These are phyloP conservation scores for Hydraecia micacea DNA, from an alignment of 2,888 invertebrate genomes.

Conservation along the genomic window DNA sequence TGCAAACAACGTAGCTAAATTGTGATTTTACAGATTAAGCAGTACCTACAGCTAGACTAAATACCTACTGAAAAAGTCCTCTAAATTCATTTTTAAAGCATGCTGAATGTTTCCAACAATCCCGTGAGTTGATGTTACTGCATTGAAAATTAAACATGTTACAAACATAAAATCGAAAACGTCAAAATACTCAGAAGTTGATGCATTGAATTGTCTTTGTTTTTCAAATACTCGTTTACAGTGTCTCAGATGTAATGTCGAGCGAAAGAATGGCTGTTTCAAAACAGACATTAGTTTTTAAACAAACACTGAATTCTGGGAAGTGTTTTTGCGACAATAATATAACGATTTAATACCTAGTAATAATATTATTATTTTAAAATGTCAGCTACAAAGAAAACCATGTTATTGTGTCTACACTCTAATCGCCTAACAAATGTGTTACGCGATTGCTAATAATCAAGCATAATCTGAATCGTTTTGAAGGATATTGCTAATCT, in stretches of 20 bases:
- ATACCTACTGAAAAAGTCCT: too few species aligned
- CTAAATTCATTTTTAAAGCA: not conserved
- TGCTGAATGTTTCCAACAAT: not conserved
- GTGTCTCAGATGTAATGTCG: not conserved
- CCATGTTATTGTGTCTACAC: too few species aligned
- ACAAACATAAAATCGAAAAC: not conserved
- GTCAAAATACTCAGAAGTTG: constrained; percentile 21
- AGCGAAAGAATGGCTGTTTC: constrained; percentile 27
- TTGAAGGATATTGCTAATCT: too few species aligned
- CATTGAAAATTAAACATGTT: not conserved
- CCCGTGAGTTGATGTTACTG: not conserved
- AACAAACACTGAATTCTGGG: constrained; percentile 2
- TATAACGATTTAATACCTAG: not conserved
- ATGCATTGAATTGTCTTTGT: constrained; percentile 23
- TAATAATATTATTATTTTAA: not conserved
- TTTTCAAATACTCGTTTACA: constrained; percentile 19
- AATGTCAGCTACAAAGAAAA: not conserved
- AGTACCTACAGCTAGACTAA: too few species aligned
- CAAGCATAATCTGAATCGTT: too few species aligned
- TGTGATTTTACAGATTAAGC: not conserved
- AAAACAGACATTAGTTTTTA: constrained; percentile 27
- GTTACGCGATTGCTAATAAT: too few species aligned
- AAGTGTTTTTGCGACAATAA: not conserved
- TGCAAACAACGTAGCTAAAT: not conserved
- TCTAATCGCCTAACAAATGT: too few species aligned